These are phyloP conservation scores for Bubalus kerabau DNA, from an alignment of 2,113 vertebrate genomes.

Conservation along the genomic window DNA sequence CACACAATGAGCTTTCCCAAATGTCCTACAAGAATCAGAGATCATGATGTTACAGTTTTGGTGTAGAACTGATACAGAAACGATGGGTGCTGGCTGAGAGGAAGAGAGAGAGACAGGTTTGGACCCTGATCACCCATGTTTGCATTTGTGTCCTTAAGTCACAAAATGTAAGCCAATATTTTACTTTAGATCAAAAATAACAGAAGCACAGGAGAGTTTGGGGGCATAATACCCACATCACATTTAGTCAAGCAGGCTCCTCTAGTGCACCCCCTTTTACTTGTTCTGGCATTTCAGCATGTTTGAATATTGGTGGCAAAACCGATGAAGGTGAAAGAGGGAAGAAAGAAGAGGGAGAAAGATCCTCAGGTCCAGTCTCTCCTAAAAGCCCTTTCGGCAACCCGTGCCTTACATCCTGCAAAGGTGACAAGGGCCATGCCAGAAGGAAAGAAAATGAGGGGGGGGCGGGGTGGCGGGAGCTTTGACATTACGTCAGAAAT, in stretches of 20 bases:
- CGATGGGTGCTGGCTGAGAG: too few relatives aligned
- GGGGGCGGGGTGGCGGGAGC: fast-evolving
- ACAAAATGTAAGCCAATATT: not conserved
- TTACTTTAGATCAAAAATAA: not conserved
- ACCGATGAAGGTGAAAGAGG: not conserved
- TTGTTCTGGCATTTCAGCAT: not conserved
- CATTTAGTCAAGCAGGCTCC: not conserved
- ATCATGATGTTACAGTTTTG: not conserved
- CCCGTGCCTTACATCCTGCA: not conserved
- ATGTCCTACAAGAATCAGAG: not conserved
- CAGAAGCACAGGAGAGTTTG: not conserved
- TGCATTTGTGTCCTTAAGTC: not conserved
- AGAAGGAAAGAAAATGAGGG: not conserved
- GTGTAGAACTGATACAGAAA: not conserved
- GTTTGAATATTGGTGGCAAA: not conserved
- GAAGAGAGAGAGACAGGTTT: not conserved
- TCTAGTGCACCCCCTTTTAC: not conserved
- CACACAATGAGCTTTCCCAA: not conserved
- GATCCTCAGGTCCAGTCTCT: not conserved
- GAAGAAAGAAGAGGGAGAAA: not conserved
- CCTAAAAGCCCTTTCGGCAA: not conserved
- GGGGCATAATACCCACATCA: not conserved
- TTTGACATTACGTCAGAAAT: not conserved
- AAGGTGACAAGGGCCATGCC: not conserved
- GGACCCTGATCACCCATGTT: not conserved